A percentile compares a stretch with the other conserved stretches of the same genome.
These are phyloP conservation scores for Lepidurus arcticus DNA, from an alignment of 1,140 invertebrate species.

Conservation along the genomic window DNA sequence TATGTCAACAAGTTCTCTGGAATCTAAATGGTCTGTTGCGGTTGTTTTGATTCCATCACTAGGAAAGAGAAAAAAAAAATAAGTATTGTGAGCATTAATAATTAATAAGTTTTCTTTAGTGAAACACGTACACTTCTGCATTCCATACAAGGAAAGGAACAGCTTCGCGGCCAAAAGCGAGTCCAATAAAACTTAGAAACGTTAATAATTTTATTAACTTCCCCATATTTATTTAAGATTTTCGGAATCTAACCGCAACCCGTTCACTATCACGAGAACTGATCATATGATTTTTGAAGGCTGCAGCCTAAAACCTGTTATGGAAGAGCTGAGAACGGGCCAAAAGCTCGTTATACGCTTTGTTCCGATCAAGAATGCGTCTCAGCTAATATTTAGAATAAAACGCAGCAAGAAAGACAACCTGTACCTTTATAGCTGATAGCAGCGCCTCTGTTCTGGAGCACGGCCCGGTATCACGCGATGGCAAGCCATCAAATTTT, in stretches of 20 bases:
- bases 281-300: not conserved
- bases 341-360: too few relatives aligned
- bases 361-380: too few relatives aligned
- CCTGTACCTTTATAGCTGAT: too few relatives aligned
- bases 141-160: slow-evolving; percentile 4
- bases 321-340: too few relatives aligned
- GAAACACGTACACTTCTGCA: not conserved
- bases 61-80: not conserved
- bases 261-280: slow-evolving; percentile 8
- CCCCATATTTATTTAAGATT: not conserved
- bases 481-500: too few relatives aligned
- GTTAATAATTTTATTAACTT: not conserved
- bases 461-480: too few relatives aligned
- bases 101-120: not conserved
- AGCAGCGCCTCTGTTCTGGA: too few relatives aligned
- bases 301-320: not conserved
- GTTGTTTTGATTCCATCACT: not conserved
- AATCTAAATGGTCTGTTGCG: not conserved
- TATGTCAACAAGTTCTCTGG: not conserved
- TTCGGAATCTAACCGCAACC: not conserved
- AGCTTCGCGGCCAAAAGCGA: not conserved
- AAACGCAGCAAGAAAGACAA: too few relatives aligned
- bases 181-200: not conserved
- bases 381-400: too few relatives aligned
- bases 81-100: too few relatives aligned